Evolutionary conservation across 2,797 vertebrate species (phyloP).

Genomic region (Neosilurus mollespiculum): DNA sequence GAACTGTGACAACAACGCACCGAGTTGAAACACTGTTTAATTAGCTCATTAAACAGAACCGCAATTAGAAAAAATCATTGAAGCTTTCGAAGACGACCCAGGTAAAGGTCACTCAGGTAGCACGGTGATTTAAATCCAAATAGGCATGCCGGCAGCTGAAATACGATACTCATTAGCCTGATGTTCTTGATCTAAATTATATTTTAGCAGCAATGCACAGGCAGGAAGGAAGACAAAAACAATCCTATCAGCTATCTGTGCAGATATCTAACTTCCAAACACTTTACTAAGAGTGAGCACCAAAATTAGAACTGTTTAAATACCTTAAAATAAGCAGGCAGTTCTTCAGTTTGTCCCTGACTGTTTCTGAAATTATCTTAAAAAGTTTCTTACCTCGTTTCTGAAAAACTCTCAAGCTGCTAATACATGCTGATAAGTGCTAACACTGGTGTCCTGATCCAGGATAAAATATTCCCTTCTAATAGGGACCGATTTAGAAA

Average conservation of each 20-base stretch:
- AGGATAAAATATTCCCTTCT: neutral
- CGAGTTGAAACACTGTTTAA: slow-evolving; percentile 73
- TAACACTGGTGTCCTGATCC: slow-evolving; percentile 3
- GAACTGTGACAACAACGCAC: slow-evolving; percentile 74
- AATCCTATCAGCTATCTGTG: neutral
- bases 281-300: neutral
- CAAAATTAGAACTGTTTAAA: neutral
- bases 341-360: neutral
- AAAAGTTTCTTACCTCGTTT: slow-evolving; percentile 44
- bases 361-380: slow-evolving; percentile 16
- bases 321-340: neutral
- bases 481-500: slow-evolving; percentile 22
- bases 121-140: slow-evolving; percentile 52
- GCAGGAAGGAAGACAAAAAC: neutral
- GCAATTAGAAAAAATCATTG: slow-evolving; percentile 65
- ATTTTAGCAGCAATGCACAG: neutral
- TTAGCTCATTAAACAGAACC: slow-evolving; percentile 74
- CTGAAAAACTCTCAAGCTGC: slow-evolving; percentile 11
- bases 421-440: slow-evolving; percentile 13
- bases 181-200: slow-evolving; percentile 55
- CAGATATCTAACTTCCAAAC: neutral
- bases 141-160: slow-evolving; percentile 56
- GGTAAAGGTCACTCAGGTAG: slow-evolving; percentile 34
- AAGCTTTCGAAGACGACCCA: slow-evolving; percentile 36
- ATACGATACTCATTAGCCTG: slow-evolving; percentile 55